phyloP scores from a whole-genome alignment of 1,140 invertebrate genomes.

The Heliconius congener region DNA sequence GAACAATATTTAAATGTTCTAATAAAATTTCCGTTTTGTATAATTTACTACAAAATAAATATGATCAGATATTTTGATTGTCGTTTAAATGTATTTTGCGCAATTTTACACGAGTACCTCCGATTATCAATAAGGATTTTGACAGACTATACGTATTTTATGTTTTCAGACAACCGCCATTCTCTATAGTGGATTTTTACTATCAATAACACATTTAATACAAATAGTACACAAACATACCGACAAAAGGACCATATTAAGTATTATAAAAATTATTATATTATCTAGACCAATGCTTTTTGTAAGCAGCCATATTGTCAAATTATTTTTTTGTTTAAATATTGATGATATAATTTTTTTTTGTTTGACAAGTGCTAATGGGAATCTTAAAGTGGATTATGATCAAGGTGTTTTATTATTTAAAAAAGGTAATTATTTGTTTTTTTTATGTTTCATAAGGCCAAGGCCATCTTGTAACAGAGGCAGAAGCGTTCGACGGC shows the following conservation, averaged over 20 bases:
- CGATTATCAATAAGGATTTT: too few relatives aligned
- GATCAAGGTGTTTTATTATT: constrained; percentile 63
- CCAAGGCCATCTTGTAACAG: too few relatives aligned
- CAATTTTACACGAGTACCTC: too few relatives aligned
- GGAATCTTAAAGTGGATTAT: constrained; percentile 62
- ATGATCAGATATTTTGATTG: too few relatives aligned
- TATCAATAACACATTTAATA: constrained; percentile 47
- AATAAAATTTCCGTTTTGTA: too few relatives aligned
- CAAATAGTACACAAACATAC: constrained; percentile 7
- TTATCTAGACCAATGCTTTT: constrained; percentile 51
- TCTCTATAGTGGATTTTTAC: constrained; percentile 59
- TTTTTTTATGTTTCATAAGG: constrained; percentile 18
- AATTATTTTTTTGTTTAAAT: constrained; percentile 14
- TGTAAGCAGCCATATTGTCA: constrained; percentile 45
- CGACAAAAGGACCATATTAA: constrained; percentile 28
- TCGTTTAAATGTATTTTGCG: too few relatives aligned
- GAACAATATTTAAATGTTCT: too few relatives aligned
- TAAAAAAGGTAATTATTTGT: constrained; percentile 54
- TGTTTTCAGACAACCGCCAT: constrained; percentile 59
- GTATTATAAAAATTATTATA: constrained; percentile 49
- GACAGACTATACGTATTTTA: background rate
- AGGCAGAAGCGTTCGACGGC: too few relatives aligned
- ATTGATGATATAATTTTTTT: constrained; percentile 24
- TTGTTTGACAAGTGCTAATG: constrained; percentile 43
- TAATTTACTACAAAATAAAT: too few relatives aligned